Conservation (phyloP, 2,888 invertebrate species). For the Catocala fraxini region DNA sequence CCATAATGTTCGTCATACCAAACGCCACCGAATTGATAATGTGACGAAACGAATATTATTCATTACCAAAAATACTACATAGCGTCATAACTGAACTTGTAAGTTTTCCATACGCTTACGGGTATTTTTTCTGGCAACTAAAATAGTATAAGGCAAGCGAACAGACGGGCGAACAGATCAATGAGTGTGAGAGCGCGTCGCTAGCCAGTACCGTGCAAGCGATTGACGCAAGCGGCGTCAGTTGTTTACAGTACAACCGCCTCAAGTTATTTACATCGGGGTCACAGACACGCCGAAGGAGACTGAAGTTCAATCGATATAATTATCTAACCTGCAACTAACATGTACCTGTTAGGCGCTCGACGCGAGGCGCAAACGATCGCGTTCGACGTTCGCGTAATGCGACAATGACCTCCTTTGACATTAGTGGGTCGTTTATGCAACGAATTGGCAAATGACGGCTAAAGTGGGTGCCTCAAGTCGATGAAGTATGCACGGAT, state of each 20-base stretch:
- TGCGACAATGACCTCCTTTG: constrained; percentile 85
- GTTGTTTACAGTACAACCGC: constrained; percentile 84
- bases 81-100: constrained; percentile 52
- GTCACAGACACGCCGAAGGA: constrained; percentile 86
- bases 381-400: constrained; percentile 63
- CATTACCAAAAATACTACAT: constrained; percentile 40
- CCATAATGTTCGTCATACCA: background rate
- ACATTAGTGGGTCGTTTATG: constrained; percentile 83
- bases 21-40: constrained; percentile 22
- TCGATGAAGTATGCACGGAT: constrained; percentile 66
- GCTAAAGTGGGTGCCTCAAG: constrained; percentile 74
- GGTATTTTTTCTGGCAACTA: constrained; percentile 48
- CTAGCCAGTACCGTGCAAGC: constrained; percentile 57
- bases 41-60: constrained; percentile 43
- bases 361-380: constrained; percentile 46
- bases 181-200: constrained; percentile 56
- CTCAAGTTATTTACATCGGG: constrained; percentile 87
- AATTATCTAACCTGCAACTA: constrained; percentile 78
- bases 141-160: constrained; percentile 66
- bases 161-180: constrained; percentile 53
- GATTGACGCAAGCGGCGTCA: constrained; percentile 83
- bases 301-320: constrained; percentile 80
- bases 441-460: constrained; percentile 76
- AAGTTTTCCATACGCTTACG: constrained; percentile 54
- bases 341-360: constrained; percentile 53